A percentile compares a stretch with the other conserved stretches of the same genome.
Evolutionary conservation across 2,888 invertebrate genomes (phyloP).

Genomic region (Drosophila anomalata): DNA sequence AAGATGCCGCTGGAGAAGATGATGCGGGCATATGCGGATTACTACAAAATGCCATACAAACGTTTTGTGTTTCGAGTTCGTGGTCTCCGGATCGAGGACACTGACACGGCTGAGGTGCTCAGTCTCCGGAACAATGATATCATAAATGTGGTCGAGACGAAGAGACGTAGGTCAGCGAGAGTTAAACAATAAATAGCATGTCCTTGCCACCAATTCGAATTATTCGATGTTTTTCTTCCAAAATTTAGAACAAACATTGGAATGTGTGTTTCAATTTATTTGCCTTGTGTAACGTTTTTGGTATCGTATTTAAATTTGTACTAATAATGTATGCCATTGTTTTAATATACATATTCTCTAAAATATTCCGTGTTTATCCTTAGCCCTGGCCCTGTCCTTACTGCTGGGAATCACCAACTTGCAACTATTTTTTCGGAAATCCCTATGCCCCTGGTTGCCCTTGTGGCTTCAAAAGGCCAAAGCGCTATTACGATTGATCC

Average conservation of each 20-base stretch:
- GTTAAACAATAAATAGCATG: neutral
- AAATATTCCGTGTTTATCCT: neutral
- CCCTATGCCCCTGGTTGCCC: neutral
- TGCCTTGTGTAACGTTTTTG: neutral
- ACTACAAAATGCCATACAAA: neutral
- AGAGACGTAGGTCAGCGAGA: neutral
- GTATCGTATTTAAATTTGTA: slow-evolving; percentile 2
- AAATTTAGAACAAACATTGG: neutral
- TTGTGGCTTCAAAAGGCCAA: slow-evolving; percentile 67
- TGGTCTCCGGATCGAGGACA: neutral
- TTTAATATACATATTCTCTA: neutral
- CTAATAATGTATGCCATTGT: neutral
- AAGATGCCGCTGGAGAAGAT: neutral
- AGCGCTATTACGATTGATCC: slow-evolving; percentile 82
- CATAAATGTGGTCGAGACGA: neutral
- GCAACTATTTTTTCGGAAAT: slow-evolving; percentile 17
- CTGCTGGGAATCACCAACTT: neutral
- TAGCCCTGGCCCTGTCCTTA: neutral
- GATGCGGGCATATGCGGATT: slow-evolving; percentile 9
- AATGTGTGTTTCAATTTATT: too few relatives aligned
- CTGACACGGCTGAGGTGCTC: neutral
- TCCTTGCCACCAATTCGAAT: neutral
- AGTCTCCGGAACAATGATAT: slow-evolving; percentile 7
- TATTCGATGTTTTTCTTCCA: neutral
- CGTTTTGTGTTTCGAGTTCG: neutral